phyloP scores from a whole-genome alignment of 2,113 vertebrate species.

The Amazona vittata region DNA sequence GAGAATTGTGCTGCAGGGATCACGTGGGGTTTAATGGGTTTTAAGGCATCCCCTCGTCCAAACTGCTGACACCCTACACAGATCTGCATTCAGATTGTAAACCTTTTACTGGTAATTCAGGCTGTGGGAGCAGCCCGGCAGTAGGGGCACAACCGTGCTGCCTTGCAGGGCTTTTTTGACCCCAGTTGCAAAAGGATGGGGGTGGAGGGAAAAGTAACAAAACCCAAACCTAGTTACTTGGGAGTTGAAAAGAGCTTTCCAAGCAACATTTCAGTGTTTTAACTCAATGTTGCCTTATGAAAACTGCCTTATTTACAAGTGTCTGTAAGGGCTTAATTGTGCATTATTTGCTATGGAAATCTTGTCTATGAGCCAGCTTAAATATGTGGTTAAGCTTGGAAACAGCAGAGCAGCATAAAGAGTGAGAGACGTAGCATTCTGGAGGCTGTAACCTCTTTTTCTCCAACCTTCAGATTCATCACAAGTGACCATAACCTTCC shows the following conservation, averaged over 20 bases:
- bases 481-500: not conserved
- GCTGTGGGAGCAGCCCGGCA: not conserved
- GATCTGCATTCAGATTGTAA: not conserved
- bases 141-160: not conserved
- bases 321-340: not conserved
- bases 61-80: not conserved
- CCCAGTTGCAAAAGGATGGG: not conserved
- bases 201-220: not conserved
- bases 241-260: not conserved
- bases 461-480: not conserved
- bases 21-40: not conserved
- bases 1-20: conserved; percentile 6
- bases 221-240: not conserved
- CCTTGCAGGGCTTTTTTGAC: not conserved
- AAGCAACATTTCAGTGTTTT: not conserved
- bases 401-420: not conserved
- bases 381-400: not conserved
- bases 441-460: not conserved
- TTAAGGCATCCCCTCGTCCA: not conserved
- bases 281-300: not conserved
- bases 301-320: not conserved
- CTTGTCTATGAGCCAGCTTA: not conserved
- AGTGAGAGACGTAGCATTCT: not conserved
- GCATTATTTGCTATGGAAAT: not conserved
- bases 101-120: not conserved